phyloP scores from a whole-genome alignment of 2,797 vertebrate species.

The Gila robusta region DNA sequence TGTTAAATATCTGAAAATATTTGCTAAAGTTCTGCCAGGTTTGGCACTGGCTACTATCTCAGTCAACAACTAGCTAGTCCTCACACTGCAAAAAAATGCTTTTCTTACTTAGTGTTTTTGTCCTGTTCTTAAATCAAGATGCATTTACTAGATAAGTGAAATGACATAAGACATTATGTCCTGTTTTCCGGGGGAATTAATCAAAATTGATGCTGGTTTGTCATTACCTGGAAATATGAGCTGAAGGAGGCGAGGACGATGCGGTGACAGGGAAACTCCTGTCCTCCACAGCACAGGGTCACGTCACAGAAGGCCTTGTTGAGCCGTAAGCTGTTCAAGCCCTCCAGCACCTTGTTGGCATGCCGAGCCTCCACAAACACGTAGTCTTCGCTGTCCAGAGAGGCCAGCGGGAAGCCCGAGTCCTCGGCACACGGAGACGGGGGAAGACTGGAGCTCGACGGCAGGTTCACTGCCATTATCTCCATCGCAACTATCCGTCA shows the following conservation, averaged over 20 bases:
- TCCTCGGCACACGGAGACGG: conserved; percentile 64
- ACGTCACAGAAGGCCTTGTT: conserved; percentile 86
- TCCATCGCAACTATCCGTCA: conserved; percentile 74
- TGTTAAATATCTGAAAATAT: no score
- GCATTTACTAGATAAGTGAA: no score
- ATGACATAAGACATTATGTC: no score
- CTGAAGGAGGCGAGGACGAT: conserved; percentile 85
- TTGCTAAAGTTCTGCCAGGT: no score
- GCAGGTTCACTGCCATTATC: conserved; percentile 68
- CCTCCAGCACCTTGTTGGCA: conserved; percentile 81
- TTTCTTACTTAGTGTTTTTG: no score
- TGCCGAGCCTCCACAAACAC: conserved; percentile 81
- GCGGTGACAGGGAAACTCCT: conserved; percentile 86
- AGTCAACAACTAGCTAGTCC: no score
- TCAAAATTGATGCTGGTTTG: neutral
- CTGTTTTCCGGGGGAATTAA: no score
- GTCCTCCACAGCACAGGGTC: conserved; percentile 83
- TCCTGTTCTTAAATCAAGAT: no score
- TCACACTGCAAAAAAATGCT: no score
- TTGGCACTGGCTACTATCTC: no score
- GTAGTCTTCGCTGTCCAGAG: conserved; percentile 77
- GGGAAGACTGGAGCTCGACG: conserved; percentile 53
- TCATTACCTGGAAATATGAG: conserved; percentile 83
- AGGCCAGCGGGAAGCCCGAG: conserved; percentile 27
- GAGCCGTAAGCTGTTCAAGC: conserved; percentile 82